Base-by-base conservation (phyloP, 2,888 invertebrate genomes). In the Cenopis cana region DNA sequence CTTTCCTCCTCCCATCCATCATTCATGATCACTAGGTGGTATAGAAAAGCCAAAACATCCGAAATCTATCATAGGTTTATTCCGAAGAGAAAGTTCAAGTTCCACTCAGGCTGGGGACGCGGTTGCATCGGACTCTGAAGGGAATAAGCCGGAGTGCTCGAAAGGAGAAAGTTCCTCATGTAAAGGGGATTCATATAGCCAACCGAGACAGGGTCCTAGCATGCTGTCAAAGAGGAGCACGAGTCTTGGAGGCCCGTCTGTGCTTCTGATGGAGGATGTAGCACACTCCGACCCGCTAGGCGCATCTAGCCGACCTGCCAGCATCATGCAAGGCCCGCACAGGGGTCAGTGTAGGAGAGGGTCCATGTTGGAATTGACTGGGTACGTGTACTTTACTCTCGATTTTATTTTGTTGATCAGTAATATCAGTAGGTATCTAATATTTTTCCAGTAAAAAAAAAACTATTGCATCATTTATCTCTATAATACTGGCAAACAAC, bases 1-100 rank as follows among this genome's bases (percentile, higher is more conserved):
- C 79, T 79, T 77, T 77, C 80, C 85, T 85, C 78, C 74, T 79
- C 81, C 86, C 73, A 77, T 77, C 81, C 82, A 71, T 81, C 79
- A 77, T 79, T 79, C 77, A 78, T 78, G 81, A 79, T 76, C 76
- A 79, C 75, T 82, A 97, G 97, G 97, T 93, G 97, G 97, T 83
- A 96, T 97, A 90, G 97, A 97, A 91, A 97, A 97, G 94, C 97
- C 97, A 89, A 96, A 97, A 93, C 95, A 95, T 92, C 95, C 96
- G 80, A 96, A 96, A 91, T 97, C 97, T 90, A 97, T 98, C 90
- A 97, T 97, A 94, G 97, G 97, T 91, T 95, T 97, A 76, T 98
- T 98, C 93, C 95, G 97, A 83, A 95, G 97, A 83, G 97, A 97
- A 87, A 97, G 97, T 88, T 94, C 95, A 77, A 95, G 96, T 80